A percentile compares a stretch with the other conserved stretches of the same genome.
These are phyloP conservation scores for Meiosimyza decipiens DNA, from an alignment of 2,888 invertebrate species.

Conservation along the genomic window DNA sequence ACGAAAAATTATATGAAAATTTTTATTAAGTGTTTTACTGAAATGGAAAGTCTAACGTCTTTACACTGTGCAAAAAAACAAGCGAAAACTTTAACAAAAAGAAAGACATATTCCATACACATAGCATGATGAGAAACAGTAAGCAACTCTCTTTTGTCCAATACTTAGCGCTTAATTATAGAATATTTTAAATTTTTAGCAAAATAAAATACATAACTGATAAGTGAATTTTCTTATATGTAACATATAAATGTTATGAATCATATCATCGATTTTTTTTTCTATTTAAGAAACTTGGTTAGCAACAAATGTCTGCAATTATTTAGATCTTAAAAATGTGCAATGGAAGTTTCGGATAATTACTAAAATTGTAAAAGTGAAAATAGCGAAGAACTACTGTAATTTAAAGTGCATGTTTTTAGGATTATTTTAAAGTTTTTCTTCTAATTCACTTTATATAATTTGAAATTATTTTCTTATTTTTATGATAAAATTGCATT, in stretches of 20 bases:
- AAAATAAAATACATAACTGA: neutral
- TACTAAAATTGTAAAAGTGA: too few species aligned
- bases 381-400: too few species aligned
- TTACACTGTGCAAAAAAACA: constrained; percentile 12
- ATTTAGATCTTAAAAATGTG: too few species aligned
- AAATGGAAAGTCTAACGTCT: neutral
- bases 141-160: constrained; percentile 12
- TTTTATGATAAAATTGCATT: neutral
- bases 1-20: constrained; percentile 15
- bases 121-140: neutral
- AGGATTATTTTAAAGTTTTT: neutral
- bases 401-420: too few species aligned
- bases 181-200: constrained; percentile 1
- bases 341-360: too few species aligned
- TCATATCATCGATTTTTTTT: too few species aligned
- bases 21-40: constrained; percentile 15
- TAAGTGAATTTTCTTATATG: too few species aligned
- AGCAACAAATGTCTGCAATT: too few species aligned
- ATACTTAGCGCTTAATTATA: constrained; percentile 21
- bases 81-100: neutral
- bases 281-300: neutral
- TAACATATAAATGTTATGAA: too few species aligned
- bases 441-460: neutral
- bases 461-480: too few species aligned
- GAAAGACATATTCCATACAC: too few species aligned